A percentile compares a stretch with the other conserved stretches of the same genome.
Conservation (phyloP, 2,797 vertebrate species). For the Lophotriccus pileatus region DNA sequence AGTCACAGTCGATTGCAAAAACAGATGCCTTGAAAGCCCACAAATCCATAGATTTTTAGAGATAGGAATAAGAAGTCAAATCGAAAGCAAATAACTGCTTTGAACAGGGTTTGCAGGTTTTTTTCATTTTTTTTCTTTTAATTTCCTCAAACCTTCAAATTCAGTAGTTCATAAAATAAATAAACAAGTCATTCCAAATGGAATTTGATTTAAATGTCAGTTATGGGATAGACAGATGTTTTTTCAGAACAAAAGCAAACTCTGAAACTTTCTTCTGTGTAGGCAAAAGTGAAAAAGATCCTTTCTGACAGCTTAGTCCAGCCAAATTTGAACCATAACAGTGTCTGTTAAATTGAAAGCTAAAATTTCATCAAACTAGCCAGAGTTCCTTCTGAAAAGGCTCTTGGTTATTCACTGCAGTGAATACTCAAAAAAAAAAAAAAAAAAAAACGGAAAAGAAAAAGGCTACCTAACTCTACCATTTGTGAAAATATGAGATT, state of each 20-base stretch:
- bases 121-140: not conserved
- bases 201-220: not conserved
- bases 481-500: not conserved
- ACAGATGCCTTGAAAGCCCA: not conserved
- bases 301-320: not conserved
- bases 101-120: not conserved
- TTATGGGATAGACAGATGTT: not conserved
- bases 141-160: not conserved
- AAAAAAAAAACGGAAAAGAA: not conserved
- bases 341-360: not conserved
- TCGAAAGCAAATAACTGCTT: not conserved
- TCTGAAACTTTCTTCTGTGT: not conserved
- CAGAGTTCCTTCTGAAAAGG: not conserved
- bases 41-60: not conserved
- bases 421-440: not conserved
- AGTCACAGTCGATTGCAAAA: not conserved
- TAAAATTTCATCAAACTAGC: not conserved
- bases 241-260: not conserved
- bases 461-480: not conserved
- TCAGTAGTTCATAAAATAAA: not conserved
- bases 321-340: not conserved
- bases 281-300: not conserved
- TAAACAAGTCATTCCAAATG: not conserved
- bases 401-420: not conserved
- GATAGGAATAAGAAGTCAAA: not conserved